Percentiles rank a stretch among this genome's conserved stretches.
These are phyloP conservation scores for Buathra laborator DNA, from an alignment of 2,888 invertebrate genomes.

Conservation along the genomic window DNA sequence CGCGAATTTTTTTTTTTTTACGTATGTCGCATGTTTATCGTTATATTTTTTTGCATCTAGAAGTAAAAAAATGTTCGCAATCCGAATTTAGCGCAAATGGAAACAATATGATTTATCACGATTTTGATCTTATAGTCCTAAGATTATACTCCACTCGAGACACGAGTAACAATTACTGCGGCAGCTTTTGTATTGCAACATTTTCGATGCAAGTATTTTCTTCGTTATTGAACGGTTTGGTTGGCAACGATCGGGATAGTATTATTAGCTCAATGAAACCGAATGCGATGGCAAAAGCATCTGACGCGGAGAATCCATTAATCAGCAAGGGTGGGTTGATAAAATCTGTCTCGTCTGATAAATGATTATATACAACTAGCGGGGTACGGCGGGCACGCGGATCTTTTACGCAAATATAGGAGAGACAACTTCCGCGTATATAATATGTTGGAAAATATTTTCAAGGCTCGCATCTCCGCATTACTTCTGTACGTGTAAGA, in stretches of 20 bases:
- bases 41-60: slow-evolving; percentile 34
- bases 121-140: no score
- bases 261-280: slow-evolving; percentile 13
- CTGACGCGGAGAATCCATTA: neutral
- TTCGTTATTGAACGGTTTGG: neutral
- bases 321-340: slow-evolving; percentile 14
- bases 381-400: neutral
- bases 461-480: slow-evolving; percentile 8
- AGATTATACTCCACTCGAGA: no score
- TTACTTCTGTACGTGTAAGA: neutral
- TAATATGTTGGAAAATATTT: slow-evolving; percentile 17
- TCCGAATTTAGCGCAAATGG: no score
- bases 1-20: neutral
- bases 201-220: neutral
- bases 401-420: slow-evolving; percentile 8
- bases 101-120: no score
- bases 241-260: neutral
- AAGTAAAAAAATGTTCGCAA: neutral
- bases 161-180: no score
- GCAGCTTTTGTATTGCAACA: no score
- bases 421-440: slow-evolving; percentile 23
- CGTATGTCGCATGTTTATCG: neutral
- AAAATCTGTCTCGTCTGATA: slow-evolving; percentile 5
- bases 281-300: neutral
- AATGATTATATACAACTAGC: slow-evolving; percentile 23